These are phyloP conservation scores for Neodiprion fabricii DNA, from an alignment of 1,140 invertebrate genomes.

Conservation along the genomic window DNA sequence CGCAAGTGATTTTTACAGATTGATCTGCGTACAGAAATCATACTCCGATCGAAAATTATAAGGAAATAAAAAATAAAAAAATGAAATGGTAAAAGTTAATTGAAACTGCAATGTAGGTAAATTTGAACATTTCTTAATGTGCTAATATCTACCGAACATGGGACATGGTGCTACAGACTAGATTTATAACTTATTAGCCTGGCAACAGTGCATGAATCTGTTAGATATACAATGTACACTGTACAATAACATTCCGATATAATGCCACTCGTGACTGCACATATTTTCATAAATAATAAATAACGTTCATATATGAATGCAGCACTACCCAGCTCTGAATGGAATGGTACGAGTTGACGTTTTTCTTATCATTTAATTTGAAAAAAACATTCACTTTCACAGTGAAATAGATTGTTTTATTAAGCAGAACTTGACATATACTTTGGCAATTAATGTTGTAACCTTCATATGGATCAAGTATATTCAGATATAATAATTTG, in stretches of 20 bases:
- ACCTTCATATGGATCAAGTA: too few species aligned
- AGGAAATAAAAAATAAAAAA: background rate
- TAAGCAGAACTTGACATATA: too few species aligned
- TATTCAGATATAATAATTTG: too few species aligned
- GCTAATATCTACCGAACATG: constrained; percentile 30
- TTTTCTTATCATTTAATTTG: too few species aligned
- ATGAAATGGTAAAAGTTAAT: background rate
- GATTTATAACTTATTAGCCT: constrained; percentile 25
- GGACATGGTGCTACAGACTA: constrained; percentile 29
- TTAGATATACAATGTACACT: constrained; percentile 42
- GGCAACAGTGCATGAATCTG: constrained; percentile 34
- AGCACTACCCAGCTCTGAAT: constrained; percentile 16
- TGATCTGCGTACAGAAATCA: background rate
- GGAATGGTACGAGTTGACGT: background rate
- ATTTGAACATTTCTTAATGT: background rate
- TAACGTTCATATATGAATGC: constrained; percentile 27
- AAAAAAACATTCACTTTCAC: too few species aligned
- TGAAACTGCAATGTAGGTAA: background rate
- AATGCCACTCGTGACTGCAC: constrained; percentile 42
- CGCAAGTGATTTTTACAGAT: background rate
- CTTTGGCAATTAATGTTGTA: too few species aligned
- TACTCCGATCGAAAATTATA: background rate
- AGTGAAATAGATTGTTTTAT: too few species aligned
- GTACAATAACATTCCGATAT: constrained; percentile 52
- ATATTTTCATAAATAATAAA: constrained; percentile 14